Evolutionary conservation across 2,797 vertebrate species (phyloP).

Genomic region (Cryptoblepharus egeriae): DNA sequence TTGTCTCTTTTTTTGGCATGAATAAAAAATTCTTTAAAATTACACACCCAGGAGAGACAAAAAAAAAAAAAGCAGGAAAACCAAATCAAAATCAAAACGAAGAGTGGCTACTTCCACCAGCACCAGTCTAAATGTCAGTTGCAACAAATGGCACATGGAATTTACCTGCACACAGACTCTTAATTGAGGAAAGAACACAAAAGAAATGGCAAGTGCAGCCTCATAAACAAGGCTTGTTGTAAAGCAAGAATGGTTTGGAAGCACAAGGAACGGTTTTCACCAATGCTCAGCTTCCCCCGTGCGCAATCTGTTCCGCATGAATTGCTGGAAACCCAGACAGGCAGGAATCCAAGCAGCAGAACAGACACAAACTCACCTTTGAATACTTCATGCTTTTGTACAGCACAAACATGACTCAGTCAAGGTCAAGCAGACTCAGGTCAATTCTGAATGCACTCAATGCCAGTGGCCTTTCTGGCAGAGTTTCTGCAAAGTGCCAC

Average conservation of each 20-base stretch:
- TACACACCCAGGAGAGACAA: constrained; percentile 75
- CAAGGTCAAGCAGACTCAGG: neutral
- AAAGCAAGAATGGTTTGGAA: constrained; percentile 58
- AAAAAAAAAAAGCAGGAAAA: neutral
- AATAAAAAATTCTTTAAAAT: constrained; percentile 74
- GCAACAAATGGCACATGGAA: constrained; percentile 80
- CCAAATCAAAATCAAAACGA: constrained; percentile 44
- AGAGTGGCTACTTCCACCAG: constrained; percentile 81
- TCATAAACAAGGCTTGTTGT: constrained; percentile 50
- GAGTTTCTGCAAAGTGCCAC: neutral
- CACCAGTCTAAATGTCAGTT: constrained; percentile 80
- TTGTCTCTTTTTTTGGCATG: constrained; percentile 77
- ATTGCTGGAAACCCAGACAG: neutral
- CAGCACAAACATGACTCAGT: neutral
- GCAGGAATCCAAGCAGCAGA: neutral
- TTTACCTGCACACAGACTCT: constrained; percentile 75
- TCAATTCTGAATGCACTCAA: neutral
- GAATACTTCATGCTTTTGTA: neutral
- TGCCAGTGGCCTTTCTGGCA: neutral
- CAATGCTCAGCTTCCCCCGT: neutral
- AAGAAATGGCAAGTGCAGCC: constrained; percentile 69
- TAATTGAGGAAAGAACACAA: constrained; percentile 55
- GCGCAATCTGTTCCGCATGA: neutral
- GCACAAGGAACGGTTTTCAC: constrained; percentile 42
- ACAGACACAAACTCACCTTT: neutral